Evolutionary conservation across 2,888 invertebrate species (phyloP), one percentile per base, ranked within the genome.

Genomic region (Pasiphila rectangulata): DNA sequence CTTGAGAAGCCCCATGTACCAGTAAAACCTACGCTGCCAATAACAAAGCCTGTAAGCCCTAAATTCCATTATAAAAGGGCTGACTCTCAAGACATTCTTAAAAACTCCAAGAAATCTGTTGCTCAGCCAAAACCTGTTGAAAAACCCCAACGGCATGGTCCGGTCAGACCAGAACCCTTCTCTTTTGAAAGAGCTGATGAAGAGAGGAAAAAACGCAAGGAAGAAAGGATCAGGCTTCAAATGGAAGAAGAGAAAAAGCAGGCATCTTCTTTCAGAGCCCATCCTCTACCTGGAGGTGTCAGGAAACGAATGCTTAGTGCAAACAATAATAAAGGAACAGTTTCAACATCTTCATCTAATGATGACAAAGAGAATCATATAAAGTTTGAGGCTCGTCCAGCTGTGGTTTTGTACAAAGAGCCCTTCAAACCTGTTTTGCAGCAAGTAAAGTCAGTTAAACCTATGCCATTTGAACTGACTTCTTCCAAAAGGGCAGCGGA

Each of bases 121-220:
- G 50, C 51, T 29, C 21, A 46, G 5, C 61, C 67, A 4, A 74
- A 75, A 56, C 36, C 45, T 25, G 48, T 42, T 38, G 70, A 72
- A 3, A 73, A 75, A 47, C 53, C 56, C n/a, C 63, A 59, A 2
- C 67, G 78, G 23, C 64, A 62, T 10, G 85, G 85, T 0, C 81
- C 81, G 4, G 10, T 82, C 0, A 67, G 67, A 37, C 76, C 78
- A 3, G 81, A 81, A 51, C 94, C 94, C 7, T 94, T 94, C 64
- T 93, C 93, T 55, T 95, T 95, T 79, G 93, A 93, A 47, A 83
- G 90, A 42, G 75, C 93, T 7, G 90, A 94, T 69, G 91, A 91
- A 63, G 78, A 89, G 44, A 61, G 91, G 16, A 79, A 85, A 38
- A 80, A 83, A 27, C 90, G 89, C 43, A 92, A 90, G 55, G 92